phyloP scores from a whole-genome alignment of 2,113 vertebrate genomes.

The Oryzias melastigma region DNA sequence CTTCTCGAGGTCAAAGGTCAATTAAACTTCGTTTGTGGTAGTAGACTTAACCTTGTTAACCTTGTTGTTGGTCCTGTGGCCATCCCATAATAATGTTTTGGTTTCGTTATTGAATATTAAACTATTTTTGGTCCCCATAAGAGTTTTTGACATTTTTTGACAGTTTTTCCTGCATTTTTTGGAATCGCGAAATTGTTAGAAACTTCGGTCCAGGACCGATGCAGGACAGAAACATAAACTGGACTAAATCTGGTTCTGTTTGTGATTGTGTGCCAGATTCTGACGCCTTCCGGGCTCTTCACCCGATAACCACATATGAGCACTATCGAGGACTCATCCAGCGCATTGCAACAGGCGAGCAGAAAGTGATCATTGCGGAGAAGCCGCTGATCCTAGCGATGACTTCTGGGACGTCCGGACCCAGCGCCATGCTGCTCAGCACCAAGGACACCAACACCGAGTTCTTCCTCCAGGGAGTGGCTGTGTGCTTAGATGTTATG shows the following conservation, averaged over 20 bases:
- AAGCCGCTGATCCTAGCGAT: slow-evolving; percentile 70
- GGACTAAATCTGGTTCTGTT: neutral
- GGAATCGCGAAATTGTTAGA: too few species aligned
- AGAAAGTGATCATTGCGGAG: slow-evolving; percentile 67
- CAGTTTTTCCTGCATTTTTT: too few species aligned
- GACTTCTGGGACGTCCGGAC: slow-evolving; percentile 77
- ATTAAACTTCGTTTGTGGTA: too few species aligned
- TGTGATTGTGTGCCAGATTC: slow-evolving; percentile 54
- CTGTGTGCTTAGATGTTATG: slow-evolving; percentile 81
- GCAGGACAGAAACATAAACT: neutral
- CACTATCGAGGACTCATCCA: slow-evolving; percentile 71
- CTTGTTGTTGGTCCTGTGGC: too few species aligned
- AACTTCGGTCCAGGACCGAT: neutral
- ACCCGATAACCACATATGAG: slow-evolving; percentile 71
- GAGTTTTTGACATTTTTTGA: too few species aligned
- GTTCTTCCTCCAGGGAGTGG: slow-evolving; percentile 81
- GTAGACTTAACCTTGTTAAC: too few species aligned
- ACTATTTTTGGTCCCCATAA: too few species aligned
- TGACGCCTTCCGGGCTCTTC: slow-evolving; percentile 63
- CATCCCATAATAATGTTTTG: too few species aligned
- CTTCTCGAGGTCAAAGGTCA: too few species aligned
- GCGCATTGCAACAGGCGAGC: slow-evolving; percentile 67
- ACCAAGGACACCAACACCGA: slow-evolving; percentile 70
- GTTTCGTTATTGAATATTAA: too few species aligned
- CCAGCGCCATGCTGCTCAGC: slow-evolving; percentile 73